A percentile compares a stretch with the other conserved stretches of the same genome.
Evolutionary conservation across 2,797 vertebrate genomes (phyloP).

Genomic region (Hybognathus amarus): DNA sequence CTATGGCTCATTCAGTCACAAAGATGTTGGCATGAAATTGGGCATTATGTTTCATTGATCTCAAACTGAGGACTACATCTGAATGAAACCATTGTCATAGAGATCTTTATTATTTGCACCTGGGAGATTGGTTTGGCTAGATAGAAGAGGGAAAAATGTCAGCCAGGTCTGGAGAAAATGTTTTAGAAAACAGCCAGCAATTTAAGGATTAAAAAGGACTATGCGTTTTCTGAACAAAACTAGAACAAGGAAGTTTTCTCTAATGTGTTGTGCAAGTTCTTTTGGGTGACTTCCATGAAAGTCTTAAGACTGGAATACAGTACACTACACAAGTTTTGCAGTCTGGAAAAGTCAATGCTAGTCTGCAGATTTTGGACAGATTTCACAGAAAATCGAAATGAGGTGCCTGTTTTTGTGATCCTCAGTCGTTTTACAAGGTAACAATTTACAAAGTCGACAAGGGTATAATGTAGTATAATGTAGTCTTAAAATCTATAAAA

Average conservation of each 20-base stretch:
- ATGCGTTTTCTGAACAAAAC: background rate
- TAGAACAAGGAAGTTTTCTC: constrained; percentile 10
- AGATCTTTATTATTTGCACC: constrained; percentile 29
- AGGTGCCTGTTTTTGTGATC: background rate
- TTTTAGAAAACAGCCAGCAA: background rate
- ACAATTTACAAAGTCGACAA: background rate
- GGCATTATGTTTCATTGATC: constrained; percentile 55
- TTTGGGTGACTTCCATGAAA: background rate
- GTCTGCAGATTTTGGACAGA: background rate
- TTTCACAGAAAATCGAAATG: background rate
- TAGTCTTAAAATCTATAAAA: background rate
- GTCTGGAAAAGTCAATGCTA: background rate
- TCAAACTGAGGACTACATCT: constrained; percentile 31
- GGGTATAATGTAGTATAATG: background rate
- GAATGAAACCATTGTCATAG: constrained; percentile 50
- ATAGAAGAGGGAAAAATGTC: constrained; percentile 18
- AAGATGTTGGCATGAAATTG: constrained; percentile 37
- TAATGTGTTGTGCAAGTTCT: background rate
- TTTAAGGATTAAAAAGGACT: constrained; percentile 24
- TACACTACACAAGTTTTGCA: background rate
- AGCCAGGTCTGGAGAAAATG: constrained; percentile 15
- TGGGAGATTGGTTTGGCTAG: constrained; percentile 1
- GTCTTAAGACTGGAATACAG: background rate
- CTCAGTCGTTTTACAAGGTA: no score
- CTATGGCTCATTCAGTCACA: constrained; percentile 17